Evolutionary conservation across 2,113 vertebrate species (phyloP).

Genomic region (Gopherus flavomarginatus): DNA sequence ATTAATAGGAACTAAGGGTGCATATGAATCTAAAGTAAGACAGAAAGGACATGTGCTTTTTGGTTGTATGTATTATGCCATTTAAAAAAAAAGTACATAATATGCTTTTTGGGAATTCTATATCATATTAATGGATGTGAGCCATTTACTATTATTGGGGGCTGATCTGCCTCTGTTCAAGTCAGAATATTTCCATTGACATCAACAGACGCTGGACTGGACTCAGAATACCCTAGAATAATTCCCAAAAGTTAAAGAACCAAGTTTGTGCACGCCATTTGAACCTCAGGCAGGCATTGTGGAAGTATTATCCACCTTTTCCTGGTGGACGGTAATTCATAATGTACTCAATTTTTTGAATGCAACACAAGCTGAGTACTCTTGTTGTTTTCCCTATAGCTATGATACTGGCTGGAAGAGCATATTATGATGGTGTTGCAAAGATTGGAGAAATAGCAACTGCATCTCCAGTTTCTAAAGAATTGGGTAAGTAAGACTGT

Average conservation of each 20-base stretch:
- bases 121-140: not conserved
- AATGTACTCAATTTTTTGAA: not conserved
- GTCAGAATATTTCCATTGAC: not conserved
- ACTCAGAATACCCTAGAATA: not conserved
- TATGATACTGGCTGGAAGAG: slow-evolving; percentile 92
- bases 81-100: not conserved
- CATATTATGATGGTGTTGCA: slow-evolving; percentile 93
- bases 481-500: slow-evolving; percentile 87
- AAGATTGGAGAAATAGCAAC: slow-evolving; percentile 93
- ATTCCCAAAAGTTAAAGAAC: not conserved
- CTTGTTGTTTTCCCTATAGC: slow-evolving; percentile 71
- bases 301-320: not conserved
- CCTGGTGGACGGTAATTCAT: not conserved
- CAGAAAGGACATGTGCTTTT: not conserved
- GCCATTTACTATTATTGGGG: not conserved
- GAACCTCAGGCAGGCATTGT: not conserved
- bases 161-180: not conserved
- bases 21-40: not conserved
- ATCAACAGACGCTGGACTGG: not conserved
- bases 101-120: not conserved
- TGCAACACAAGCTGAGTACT: not conserved
- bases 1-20: not conserved
- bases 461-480: slow-evolving; percentile 92
- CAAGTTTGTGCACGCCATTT: not conserved
- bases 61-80: not conserved